Base-by-base conservation (phyloP, 2,888 invertebrate genomes). In the Polydrusus tereticollis region DNA sequence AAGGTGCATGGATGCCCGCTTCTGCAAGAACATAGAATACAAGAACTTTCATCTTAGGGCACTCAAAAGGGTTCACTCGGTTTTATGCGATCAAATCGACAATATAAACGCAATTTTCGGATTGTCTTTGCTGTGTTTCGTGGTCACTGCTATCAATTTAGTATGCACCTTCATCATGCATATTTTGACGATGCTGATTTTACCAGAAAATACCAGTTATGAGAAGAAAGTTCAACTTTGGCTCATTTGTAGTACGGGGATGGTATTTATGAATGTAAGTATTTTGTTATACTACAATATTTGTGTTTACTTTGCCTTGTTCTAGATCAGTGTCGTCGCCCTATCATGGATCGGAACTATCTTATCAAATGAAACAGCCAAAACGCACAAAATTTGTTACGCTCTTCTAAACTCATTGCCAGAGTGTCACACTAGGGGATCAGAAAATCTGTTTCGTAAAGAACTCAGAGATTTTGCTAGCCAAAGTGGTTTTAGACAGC, bases 371-470 rank as follows among this genome's bases (percentile, higher is more conserved):
- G 62, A 62, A 62, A 47, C 47, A 6, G n/a, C 18, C 0, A 62
- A 62, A 62, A 62, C 62, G 7, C 62, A 47, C n/a, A 62, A 62
- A 33, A 47, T 62, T 6, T 62, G 29, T 6, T 62, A 62, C 47
- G n/a, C 47, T n/a, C 14, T 62, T 12, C 47, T 62, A 8, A 62
- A 62, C 33, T 18, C 18, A 8, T 18, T 60, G 10, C 45, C 60
- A 12, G 43, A 60, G 2, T 23, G 0, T 6, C n/a, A 26, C 14
- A 18, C 45, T 4, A 45, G n/a, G 20, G 29, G 33, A 7, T 18
- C 62, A 12, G 62, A 62, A 18, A 45, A 62, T n/a, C 33, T 36
- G 2, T 41, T 29, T n/a, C 5, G 16, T 2, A 55, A 55, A 29
- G 29, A 55, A 7, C 52, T 55, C 3, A 55, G 16, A 29, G 8